Evolutionary conservation across 2,113 vertebrate genomes (phyloP).

Genomic region (Micronycteris hirsuta): DNA sequence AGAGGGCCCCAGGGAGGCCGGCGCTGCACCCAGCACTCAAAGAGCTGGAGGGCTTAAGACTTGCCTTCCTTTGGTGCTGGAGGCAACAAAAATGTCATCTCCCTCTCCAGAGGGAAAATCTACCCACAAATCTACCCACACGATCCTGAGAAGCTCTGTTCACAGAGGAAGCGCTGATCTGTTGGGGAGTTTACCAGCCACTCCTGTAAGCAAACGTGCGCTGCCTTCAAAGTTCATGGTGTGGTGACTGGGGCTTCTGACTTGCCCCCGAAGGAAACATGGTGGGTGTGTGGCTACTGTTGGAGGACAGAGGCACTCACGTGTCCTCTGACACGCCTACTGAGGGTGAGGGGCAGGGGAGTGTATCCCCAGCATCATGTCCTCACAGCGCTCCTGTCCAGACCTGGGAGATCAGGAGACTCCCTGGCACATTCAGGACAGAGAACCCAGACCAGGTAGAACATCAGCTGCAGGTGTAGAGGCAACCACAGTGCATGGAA

Average conservation of each 20-base stretch:
- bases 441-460: neutral
- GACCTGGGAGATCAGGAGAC: neutral
- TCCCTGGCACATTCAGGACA: too few species aligned
- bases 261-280: neutral
- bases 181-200: neutral
- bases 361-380: neutral
- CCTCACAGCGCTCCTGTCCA: neutral
- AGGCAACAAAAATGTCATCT: neutral
- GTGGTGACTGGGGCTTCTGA: neutral
- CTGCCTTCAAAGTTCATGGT: neutral
- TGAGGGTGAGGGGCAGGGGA: neutral
- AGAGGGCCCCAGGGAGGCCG: neutral
- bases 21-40: neutral
- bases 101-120: neutral
- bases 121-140: neutral
- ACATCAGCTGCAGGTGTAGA: accelerated
- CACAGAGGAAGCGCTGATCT: neutral
- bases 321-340: neutral
- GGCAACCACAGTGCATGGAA: accelerated
- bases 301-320: neutral
- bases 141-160: too few species aligned
- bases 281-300: accelerated
- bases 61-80: neutral
- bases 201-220: neutral
- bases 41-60: neutral